phyloP scores from a whole-genome alignment of 1,140 invertebrate species.

The Hirudo medicinalis region DNA sequence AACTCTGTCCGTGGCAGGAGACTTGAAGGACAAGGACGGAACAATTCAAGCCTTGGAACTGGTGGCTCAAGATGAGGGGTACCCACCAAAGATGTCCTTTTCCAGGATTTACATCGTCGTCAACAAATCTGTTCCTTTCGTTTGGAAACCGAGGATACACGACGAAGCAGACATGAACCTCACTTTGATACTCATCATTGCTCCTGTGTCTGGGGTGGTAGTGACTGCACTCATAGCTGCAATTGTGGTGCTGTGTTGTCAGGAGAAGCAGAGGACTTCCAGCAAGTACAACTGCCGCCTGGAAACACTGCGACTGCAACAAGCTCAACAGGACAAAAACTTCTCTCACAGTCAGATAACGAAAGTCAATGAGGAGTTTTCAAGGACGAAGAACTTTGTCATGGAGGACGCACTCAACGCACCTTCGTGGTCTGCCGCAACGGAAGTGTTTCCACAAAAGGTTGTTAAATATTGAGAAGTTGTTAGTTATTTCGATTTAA shows the following conservation, averaged over 20 bases:
- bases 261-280: conserved; percentile 12
- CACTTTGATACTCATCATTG: conserved; percentile 19
- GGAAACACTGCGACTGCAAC: conserved; percentile 18
- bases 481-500: no score
- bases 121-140: conserved; percentile 20
- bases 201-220: conserved; percentile 16
- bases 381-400: conserved; percentile 1
- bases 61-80: conserved; percentile 16
- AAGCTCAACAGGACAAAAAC: neutral
- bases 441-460: no score
- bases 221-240: conserved; percentile 16
- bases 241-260: conserved; percentile 15
- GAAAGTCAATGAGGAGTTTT: neutral
- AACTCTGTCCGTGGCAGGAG: conserved; percentile 12
- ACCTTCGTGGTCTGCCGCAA: no score
- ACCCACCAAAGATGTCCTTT: conserved; percentile 14
- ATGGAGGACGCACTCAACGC: conserved; percentile 1
- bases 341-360: neutral
- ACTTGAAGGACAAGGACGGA: conserved; percentile 12
- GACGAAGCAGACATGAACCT: neutral
- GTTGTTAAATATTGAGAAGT: no score
- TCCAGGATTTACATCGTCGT: conserved; percentile 20
- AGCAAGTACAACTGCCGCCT: conserved; percentile 23
- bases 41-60: conserved; percentile 13
- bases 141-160: conserved; percentile 3